Evolutionary conservation across 2,113 vertebrate species (phyloP).

Genomic region (Spheniscus mendiculus): DNA sequence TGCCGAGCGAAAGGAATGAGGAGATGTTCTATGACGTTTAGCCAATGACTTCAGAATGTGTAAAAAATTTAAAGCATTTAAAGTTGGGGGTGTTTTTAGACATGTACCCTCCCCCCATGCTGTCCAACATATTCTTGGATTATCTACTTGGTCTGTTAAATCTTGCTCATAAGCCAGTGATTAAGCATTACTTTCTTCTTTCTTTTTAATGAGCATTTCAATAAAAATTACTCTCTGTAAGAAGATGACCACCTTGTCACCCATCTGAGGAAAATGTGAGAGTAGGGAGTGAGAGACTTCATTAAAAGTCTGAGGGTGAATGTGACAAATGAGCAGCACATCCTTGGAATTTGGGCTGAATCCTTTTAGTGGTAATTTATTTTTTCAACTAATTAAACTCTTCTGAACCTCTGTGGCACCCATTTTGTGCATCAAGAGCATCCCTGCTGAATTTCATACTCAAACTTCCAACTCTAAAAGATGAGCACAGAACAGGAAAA

Average conservation of each 20-base stretch:
- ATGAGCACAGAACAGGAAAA: background rate
- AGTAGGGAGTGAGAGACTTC: background rate
- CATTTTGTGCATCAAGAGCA: background rate
- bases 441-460: background rate
- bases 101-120: fast-evolving
- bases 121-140: background rate
- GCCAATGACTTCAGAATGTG: background rate
- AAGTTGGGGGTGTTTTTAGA: background rate
- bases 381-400: background rate
- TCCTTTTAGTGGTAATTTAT: background rate
- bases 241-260: background rate
- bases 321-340: background rate
- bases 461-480: background rate
- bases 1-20: background rate
- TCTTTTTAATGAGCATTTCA: background rate
- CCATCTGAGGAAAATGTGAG: background rate
- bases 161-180: background rate
- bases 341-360: background rate
- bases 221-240: background rate
- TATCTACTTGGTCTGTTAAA: background rate
- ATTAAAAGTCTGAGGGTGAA: background rate
- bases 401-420: background rate
- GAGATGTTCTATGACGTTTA: fast-evolving
- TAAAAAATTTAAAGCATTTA: background rate
- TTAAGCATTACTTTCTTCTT: background rate